Evolutionary conservation across 2,113 vertebrate genomes (phyloP).

Genomic region (Pyxicephalus adspersus): DNA sequence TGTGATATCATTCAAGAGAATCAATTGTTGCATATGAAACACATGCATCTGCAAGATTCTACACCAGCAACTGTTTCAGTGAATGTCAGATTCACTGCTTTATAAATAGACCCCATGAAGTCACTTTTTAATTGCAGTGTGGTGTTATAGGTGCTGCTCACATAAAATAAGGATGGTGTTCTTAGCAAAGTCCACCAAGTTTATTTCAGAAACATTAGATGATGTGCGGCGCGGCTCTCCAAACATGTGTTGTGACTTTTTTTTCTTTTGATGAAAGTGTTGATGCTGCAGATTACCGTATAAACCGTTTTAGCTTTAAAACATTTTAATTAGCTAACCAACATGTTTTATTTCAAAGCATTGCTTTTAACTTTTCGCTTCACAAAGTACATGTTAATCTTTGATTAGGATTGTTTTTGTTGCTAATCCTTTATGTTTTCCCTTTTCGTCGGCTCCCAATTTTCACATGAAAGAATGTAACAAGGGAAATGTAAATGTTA

Average conservation of each 20-base stretch:
- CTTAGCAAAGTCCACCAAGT: not conserved
- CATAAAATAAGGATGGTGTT: too few species aligned
- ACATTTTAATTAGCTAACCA: constrained; percentile 64
- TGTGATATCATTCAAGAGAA: too few species aligned
- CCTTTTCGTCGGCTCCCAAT: not conserved
- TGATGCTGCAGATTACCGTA: constrained; percentile 59
- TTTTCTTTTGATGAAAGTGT: constrained; percentile 40
- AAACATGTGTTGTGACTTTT: constrained; percentile 33
- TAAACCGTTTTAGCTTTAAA: constrained; percentile 57
- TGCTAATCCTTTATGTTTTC: constrained; percentile 46
- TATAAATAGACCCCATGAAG: too few species aligned
- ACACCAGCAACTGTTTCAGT: too few species aligned
- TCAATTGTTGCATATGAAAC: too few species aligned
- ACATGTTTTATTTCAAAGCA: constrained; percentile 54
- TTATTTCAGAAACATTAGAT: constrained; percentile 27
- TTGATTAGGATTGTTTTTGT: constrained; percentile 61
- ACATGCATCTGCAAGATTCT: too few species aligned
- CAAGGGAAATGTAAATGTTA: not conserved
- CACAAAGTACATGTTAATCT: constrained; percentile 63
- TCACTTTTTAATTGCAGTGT: too few species aligned
- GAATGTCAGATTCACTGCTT: too few species aligned
- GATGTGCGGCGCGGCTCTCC: constrained; percentile 5
- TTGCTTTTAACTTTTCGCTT: constrained; percentile 54
- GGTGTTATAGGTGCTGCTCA: not conserved
- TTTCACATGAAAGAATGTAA: constrained; percentile 4